Base-by-base conservation (phyloP, 2,113 vertebrate genomes). In the Tachuris rubrigastra region DNA sequence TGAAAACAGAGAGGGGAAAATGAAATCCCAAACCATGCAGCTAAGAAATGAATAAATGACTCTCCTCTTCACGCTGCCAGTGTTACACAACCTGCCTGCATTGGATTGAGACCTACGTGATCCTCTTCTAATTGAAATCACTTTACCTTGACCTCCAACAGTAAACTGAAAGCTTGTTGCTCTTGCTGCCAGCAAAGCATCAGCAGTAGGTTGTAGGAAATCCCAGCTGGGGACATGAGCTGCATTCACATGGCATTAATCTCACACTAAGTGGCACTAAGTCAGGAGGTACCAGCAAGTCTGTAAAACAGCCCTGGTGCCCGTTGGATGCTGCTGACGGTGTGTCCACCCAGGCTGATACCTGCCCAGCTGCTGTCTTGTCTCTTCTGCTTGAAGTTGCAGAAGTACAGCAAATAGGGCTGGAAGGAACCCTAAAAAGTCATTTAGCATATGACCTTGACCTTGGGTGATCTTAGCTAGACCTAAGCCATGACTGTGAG, bases 81-180 rank as follows among this genome's bases (percentile, higher is more conserved):
- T 88, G 96, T 97, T 97, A 95, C 97, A 97, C 96, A 97, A 97
- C 98, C 97, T 95, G 93, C 96, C 97, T 87, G 93, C 90, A 95
- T 96, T 96, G 97, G 93, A 97, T 96, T 95, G 97, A 98, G 98
- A 97, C 97, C 97, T 97, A 73, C 3, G 97, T 96, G 97, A 98
- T 98, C 98, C 96, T 89, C 78, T 86, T 98, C 96, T 98, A 97
- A 98, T 98, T 98, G 97, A 98, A 98, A 98, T 97, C 97, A 94
- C 96, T 98, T 97, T 97, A 95, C 88, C 89, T 97, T 98, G 97
- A 98, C 97, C 98, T 98, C 96, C 95, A 96, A 93, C 75, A 49
- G 39, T 96, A 97, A 98, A 97, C 97, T 93, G 25, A 96, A 80
- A 95, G 97, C 97, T 97, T 96, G 94, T 85, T 93, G 96, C 95